phyloP scores from a whole-genome alignment of 2,888 invertebrate species.

The Chironomus riparius region DNA sequence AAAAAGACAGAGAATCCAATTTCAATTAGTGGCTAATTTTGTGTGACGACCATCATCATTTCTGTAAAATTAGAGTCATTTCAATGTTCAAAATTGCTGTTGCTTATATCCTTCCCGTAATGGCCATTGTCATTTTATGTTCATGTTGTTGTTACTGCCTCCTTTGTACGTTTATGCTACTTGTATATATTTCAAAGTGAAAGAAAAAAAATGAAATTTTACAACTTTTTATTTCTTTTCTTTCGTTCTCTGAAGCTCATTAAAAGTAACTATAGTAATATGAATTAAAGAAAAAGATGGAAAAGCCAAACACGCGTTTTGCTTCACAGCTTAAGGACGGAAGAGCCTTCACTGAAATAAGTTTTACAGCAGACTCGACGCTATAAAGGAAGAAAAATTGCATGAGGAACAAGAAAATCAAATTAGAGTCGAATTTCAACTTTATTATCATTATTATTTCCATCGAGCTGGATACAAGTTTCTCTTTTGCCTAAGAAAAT shows the following conservation, averaged over 20 bases:
- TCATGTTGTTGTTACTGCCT: background rate
- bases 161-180: background rate
- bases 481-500: background rate
- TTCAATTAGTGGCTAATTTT: slow-evolving; percentile 27
- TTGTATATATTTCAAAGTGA: background rate
- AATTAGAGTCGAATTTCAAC: background rate
- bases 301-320: background rate
- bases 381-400: background rate
- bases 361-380: no score
- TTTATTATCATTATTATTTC: no score
- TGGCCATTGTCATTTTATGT: background rate
- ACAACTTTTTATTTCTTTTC: background rate
- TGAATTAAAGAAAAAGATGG: background rate
- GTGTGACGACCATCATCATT: slow-evolving; percentile 25
- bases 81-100: background rate
- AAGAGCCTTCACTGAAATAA: no score
- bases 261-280: background rate
- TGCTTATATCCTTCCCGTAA: no score
- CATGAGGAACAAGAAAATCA: background rate
- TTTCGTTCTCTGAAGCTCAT: background rate
- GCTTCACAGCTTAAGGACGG: no score
- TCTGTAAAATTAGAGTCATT: slow-evolving; percentile 19
- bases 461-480: background rate
- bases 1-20: background rate
- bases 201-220: background rate